These are phyloP conservation scores for Scylla paramamosain DNA, from an alignment of 1,140 invertebrate species.

Conservation along the genomic window DNA sequence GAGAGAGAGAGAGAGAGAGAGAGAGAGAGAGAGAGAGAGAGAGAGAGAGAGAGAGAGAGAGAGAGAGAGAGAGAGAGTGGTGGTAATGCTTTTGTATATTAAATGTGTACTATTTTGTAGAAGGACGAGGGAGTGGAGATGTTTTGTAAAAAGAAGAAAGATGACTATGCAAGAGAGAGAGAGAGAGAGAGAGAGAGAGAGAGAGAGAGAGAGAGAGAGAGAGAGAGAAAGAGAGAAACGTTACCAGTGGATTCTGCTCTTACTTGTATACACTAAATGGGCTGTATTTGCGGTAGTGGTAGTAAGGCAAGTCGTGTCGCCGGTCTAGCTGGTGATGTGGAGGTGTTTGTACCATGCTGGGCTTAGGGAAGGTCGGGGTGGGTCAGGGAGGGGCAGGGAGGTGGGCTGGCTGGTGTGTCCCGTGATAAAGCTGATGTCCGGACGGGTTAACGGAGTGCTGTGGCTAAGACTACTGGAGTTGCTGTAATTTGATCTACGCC, in stretches of 20 bases:
- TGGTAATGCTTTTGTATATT: background rate
- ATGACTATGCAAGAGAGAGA: too few relatives aligned
- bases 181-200: too few relatives aligned
- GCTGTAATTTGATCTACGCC: background rate
- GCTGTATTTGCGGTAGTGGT: background rate
- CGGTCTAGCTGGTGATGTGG: too few relatives aligned
- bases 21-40: too few relatives aligned
- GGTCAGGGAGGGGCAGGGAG: background rate
- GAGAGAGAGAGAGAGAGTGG: background rate
- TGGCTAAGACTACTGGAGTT: background rate
- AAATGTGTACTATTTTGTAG: background rate
- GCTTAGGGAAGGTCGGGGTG: background rate
- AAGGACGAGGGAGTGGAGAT: too few relatives aligned
- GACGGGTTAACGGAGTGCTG: background rate
- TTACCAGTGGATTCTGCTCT: too few relatives aligned
- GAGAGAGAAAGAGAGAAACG: too few relatives aligned
- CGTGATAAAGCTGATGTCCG: background rate
- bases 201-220: too few relatives aligned
- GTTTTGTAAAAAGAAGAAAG: too few relatives aligned
- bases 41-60: background rate
- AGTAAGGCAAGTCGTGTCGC: background rate
- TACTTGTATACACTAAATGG: too few relatives aligned
- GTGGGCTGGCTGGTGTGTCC: background rate
- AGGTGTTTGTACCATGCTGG: too few relatives aligned
- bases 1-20: slow-evolving; percentile 7